Base-by-base conservation (phyloP, 2,113 vertebrate species). In the Lucifuga dentata region DNA sequence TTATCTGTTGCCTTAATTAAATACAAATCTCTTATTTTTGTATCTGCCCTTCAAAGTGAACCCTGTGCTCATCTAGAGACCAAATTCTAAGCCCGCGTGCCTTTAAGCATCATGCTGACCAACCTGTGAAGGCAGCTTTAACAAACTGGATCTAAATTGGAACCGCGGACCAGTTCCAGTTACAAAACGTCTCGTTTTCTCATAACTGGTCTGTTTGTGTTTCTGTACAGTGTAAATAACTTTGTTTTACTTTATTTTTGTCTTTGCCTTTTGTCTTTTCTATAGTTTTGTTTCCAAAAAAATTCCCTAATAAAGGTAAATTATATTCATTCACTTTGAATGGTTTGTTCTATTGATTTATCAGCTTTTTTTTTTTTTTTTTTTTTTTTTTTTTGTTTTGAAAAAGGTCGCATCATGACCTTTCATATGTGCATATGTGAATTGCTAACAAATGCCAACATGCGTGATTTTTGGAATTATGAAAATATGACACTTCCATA, bases 211-310 rank as follows among this genome's bases (percentile, higher is more conserved):
- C 43, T 69, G 44, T 64, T 39, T 51, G 52, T 66, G 11, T 78
- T 62, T 73, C 53, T 90, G 88, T 88, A 87, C 68, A 84, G 83
- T 87, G 86, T 85, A 85, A 5, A 86, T 85, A 85, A 39, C 51
- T 68, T 73, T 67, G 48, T 66, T 40, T 65, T 17, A 5, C 40
- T 66, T 65, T 21, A 6, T 44, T 66, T 53, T 49, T 43, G 71
- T 73, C 26, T 73, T 39, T 48, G 4, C 21, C 19, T 71, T 75
- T 75, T 84, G 53, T 64, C 52, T 62, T 86, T 86, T 84, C 32
- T 79, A 70, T 24, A 74, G 16, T 67, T 70, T 75, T 33, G 67
- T 29, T 73, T 19, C 38, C n/a, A 53, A 36, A 57, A 52, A 61
- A 64, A 50, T 44, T n/a, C 53, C 76, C 69, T 67, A 90, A 86